Base-by-base conservation (phyloP, 2,113 vertebrate species). In the Herpailurus yagouaroundi region DNA sequence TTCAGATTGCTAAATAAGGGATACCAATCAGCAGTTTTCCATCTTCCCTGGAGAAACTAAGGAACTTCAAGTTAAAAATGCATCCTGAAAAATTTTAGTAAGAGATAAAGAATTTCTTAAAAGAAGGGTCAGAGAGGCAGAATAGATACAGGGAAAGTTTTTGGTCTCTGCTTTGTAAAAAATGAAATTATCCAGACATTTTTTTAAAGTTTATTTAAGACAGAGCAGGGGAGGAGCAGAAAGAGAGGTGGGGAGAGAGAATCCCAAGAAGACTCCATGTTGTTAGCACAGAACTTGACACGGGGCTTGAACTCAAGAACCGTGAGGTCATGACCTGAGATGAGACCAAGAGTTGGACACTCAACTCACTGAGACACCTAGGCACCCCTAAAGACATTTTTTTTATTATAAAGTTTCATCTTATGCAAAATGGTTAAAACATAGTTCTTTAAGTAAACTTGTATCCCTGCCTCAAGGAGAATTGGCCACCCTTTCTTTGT, bases 1-100 rank as follows among this genome's bases (percentile, higher is more conserved):
- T 89, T 92, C 52, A 97, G 80, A 96, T 45, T 77, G 94, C 97
- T 97, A 98, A 97, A 97, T 97, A 97, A 94, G 60, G 95, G 95
- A 81, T 92, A 92, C 88, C 88, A 82, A 92, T 93, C 88, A 77
- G 71, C 85, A 80, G 45, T 77, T 95, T 95, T 96, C 84, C 77
- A 48, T 97, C 76, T 79, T 96, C 93, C 77, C 81, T 85, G 66
- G 93, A 94, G 60, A 94, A 97, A 93, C 57, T 10, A 76, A 82
- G 80, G 66, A 92, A 85, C 88, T 92, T 97, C 18, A 88, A 89
- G 85, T 95, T 93, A 94, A 92, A 97, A 93, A 91, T 76, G 63
- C 64, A 97, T 55, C 73, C 74, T 88, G 57, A 77, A 86, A 41
- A 77, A 92, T 85, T 29, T 68, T 31, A 55, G 41, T 73, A 91